These are phyloP conservation scores for Cladopsammia gracilis DNA, from an alignment of 64 coral and sea anemone genomes.

Conservation along the genomic window DNA sequence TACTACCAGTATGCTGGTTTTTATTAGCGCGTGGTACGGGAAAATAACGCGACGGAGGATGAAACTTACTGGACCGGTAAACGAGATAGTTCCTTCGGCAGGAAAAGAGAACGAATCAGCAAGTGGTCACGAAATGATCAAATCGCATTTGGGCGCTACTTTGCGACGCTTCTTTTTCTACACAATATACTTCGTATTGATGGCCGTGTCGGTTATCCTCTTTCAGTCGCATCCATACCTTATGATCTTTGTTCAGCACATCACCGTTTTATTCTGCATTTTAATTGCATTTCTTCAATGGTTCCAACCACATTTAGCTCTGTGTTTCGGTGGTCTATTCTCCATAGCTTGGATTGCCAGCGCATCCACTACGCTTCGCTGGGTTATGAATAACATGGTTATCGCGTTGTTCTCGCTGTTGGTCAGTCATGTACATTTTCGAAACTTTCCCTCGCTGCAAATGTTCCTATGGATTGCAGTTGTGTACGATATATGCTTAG, in stretches of 20 bases:
- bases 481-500: conserved; percentile 39
- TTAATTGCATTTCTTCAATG: conserved; percentile 20
- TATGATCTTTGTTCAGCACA: conserved; percentile 53
- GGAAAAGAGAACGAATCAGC: neutral
- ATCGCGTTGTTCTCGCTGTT: conserved; percentile 30
- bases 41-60: neutral
- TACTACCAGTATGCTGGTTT: conserved; percentile 31
- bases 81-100: neutral
- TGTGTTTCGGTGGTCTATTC: conserved; percentile 6
- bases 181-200: neutral
- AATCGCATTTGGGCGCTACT: neutral
- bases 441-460: conserved; percentile 47
- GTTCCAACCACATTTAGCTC: neutral
- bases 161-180: neutral
- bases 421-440: conserved; percentile 40
- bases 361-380: conserved; percentile 21
- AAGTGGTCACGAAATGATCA: neutral
- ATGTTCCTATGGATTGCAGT: conserved; percentile 65
- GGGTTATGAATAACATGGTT: conserved; percentile 59
- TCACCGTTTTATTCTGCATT: conserved; percentile 10
- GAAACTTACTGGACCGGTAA: neutral
- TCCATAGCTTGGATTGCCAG: conserved; percentile 31
- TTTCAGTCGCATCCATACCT: conserved; percentile 17
- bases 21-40: conserved; percentile 54
- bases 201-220: conserved; percentile 20